Base-by-base conservation (phyloP, 1,140 invertebrate genomes). In the Colletes gigas region DNA sequence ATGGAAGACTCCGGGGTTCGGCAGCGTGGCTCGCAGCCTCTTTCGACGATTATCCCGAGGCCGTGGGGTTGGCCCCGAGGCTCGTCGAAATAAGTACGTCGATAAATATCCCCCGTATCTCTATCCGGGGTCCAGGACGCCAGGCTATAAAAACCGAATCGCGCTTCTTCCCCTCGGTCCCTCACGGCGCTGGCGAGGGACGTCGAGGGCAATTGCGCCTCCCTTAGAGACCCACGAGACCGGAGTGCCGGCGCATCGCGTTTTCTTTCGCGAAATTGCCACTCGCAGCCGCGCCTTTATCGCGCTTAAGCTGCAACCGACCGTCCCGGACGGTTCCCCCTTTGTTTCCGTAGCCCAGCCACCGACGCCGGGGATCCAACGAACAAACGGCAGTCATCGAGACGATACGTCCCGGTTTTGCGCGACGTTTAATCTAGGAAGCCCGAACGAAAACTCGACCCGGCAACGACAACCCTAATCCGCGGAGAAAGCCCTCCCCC, bases 21-120 rank as follows among this genome's bases (percentile, higher is more conserved):
- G 41, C 66, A 30, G 12, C 65, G 44, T 50, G 59, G 65, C 63
- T 50, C 65, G 55, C 21, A 69, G 55, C 65, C 84, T 86, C 78
- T 84, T 78, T 60, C 80, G 78, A 81, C 80, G 85, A 86, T 86
- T 84, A 84, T 82, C 62, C 75, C 41, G 52, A 68, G 41, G 67
- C 44, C 15, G 50, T 39, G 63, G 70, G 69, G 72, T 57, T 57
- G 15, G 76, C 39, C 76, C 50, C 59, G 68, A 47, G 63, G 57
- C 57, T 68, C 55, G 75, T 81, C 73, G 65, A 81, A 81, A 81
- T 76, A 81, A 81, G 73, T 55, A 81, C 83, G 68, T 71, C 82
- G 76, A 78, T 78, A 78, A 78, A 78, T 78, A 78, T 78, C 76
- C 76, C 47, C 47, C 76, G 76, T 78, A 63, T 78, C 76, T 78